phyloP scores from a whole-genome alignment of 2,888 invertebrate species.

The Drosophila mimica region DNA sequence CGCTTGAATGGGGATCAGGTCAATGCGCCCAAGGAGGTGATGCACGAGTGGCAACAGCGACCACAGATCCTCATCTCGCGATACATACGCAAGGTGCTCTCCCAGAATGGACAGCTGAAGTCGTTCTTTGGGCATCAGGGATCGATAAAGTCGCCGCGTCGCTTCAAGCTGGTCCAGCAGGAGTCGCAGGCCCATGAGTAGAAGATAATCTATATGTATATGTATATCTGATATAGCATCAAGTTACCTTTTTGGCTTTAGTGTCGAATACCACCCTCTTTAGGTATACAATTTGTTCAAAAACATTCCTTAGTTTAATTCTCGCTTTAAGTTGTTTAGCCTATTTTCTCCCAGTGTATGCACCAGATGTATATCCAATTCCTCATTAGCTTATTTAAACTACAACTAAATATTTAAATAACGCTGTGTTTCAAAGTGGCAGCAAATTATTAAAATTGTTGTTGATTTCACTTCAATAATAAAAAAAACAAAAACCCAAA shows the following conservation, averaged over 20 bases:
- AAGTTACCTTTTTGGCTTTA: slow-evolving; percentile 43
- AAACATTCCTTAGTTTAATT: slow-evolving; percentile 70
- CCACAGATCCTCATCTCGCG: slow-evolving; percentile 94
- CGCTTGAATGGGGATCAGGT: slow-evolving; percentile 97
- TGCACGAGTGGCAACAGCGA: slow-evolving; percentile 95
- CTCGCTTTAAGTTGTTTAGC: slow-evolving; percentile 56
- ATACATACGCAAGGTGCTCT: slow-evolving; percentile 92
- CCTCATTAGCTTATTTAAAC: slow-evolving; percentile 66
- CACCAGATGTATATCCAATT: slow-evolving; percentile 35
- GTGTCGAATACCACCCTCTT: slow-evolving; percentile 14
- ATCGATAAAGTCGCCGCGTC: slow-evolving; percentile 93
- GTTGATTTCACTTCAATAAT: slow-evolving; percentile 32
- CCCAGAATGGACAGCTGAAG: slow-evolving; percentile 90
- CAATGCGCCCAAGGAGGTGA: slow-evolving; percentile 93
- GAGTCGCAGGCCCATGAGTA: slow-evolving; percentile 96
- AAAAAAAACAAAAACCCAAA: background rate
- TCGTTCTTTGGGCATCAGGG: slow-evolving; percentile 91
- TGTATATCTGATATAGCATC: slow-evolving; percentile 22
- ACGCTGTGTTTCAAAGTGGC: slow-evolving; percentile 48
- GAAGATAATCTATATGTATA: slow-evolving; percentile 83
- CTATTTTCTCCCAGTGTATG: slow-evolving; percentile 26
- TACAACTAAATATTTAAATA: slow-evolving; percentile 31
- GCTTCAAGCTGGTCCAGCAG: slow-evolving; percentile 95
- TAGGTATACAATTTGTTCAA: slow-evolving; percentile 63
- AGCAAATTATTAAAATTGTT: slow-evolving; percentile 39